phyloP scores from a whole-genome alignment of 2,888 invertebrate species.

The Heteromyza rotundicornis region DNA sequence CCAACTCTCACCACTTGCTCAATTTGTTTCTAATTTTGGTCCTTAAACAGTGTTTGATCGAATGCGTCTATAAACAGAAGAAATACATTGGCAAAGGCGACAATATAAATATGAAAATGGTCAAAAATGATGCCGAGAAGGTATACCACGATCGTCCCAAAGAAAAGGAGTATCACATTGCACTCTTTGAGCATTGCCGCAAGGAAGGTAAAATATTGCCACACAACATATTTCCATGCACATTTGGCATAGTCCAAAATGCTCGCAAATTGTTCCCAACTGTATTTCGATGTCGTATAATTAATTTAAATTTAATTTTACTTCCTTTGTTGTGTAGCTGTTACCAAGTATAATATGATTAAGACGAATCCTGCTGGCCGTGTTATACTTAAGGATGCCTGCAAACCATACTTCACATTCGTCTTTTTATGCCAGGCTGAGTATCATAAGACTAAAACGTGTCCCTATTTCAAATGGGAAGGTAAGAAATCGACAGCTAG shows the following conservation, averaged over 20 bases:
- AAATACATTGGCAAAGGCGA: conserved; percentile 48
- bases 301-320: too few species aligned
- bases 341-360: conserved; percentile 21
- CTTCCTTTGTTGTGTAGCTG: conserved; percentile 23
- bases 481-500: conserved; percentile 12
- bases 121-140: conserved; percentile 41
- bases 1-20: too few species aligned
- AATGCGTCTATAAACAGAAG: conserved; percentile 43
- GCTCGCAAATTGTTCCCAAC: too few species aligned
- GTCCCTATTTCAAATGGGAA: conserved; percentile 46
- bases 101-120: conserved; percentile 47
- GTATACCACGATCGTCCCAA: conserved; percentile 36
- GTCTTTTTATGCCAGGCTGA: conserved; percentile 40
- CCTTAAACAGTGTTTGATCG: conserved; percentile 40
- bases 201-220: conserved; percentile 32
- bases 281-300: too few species aligned
- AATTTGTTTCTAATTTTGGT: background rate
- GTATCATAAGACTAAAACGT: conserved; percentile 39
- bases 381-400: conserved; percentile 32
- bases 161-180: conserved; percentile 40
- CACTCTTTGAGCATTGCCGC: conserved; percentile 39
- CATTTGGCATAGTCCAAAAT: too few species aligned
- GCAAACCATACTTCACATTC: conserved; percentile 41
- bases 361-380: conserved; percentile 35
- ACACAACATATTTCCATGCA: too few species aligned